phyloP scores from a whole-genome alignment of 2,888 invertebrate genomes.

The Cosmia trapezina region DNA sequence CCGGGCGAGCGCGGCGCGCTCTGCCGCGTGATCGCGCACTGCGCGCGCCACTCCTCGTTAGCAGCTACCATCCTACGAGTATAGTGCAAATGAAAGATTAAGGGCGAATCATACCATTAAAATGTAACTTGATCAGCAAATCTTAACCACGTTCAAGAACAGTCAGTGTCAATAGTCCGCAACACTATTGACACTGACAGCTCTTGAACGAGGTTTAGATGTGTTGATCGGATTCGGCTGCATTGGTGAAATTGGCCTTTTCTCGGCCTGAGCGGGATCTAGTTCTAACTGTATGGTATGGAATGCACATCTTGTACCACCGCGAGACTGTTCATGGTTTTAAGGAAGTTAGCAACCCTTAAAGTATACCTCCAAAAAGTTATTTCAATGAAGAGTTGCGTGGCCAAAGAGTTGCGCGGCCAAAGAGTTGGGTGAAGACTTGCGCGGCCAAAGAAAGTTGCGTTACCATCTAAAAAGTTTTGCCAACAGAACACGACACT shows the following conservation, averaged over 20 bases:
- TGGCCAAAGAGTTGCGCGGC: constrained; percentile 5
- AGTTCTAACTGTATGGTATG: not conserved
- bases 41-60: constrained; percentile 68
- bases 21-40: constrained; percentile 64
- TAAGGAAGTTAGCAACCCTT: not conserved
- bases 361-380: not conserved
- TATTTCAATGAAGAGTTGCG: constrained; percentile 4
- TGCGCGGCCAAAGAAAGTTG: constrained; percentile 6
- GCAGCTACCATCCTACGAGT: constrained; percentile 72
- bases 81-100: not conserved
- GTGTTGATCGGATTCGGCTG: not conserved
- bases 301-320: not conserved
- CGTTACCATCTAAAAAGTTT: constrained; percentile 13
- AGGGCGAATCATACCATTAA: not conserved
- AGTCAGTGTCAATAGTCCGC: not conserved
- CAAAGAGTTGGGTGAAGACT: too few species aligned
- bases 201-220: not conserved
- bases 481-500: constrained; percentile 19
- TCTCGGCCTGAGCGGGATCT: not conserved
- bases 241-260: not conserved
- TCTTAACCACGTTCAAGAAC: not conserved
- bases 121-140: not conserved
- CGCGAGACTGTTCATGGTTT: not conserved
- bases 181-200: not conserved
- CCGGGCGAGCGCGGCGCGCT: constrained; percentile 71